These are phyloP conservation scores for Matsumyia berberina DNA, from an alignment of 2,888 invertebrate species.

Conservation along the genomic window DNA sequence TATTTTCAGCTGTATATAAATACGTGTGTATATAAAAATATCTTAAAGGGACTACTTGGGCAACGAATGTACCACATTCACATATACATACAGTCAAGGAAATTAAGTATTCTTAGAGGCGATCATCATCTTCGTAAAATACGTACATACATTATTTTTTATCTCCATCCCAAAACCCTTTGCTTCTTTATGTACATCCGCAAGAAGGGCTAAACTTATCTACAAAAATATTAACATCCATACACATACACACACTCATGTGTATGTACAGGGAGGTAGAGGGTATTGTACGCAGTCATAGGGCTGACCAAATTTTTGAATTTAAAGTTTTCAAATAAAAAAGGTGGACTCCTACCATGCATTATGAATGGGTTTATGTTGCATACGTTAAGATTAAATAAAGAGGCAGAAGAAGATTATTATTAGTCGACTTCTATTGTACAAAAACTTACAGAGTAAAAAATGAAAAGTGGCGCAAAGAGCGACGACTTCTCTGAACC, in stretches of 20 bases:
- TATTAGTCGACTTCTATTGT: background rate
- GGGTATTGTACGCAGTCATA: no score
- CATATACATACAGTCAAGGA: background rate
- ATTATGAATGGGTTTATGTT: background rate
- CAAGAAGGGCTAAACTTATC: background rate
- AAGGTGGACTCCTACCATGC: background rate
- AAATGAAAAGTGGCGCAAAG: no score
- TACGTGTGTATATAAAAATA: background rate
- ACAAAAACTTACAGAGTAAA: no score
- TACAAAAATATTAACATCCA: background rate
- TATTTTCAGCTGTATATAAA: background rate
- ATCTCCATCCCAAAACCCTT: constrained; percentile 7
- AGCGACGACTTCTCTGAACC: no score
- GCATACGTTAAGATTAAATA: background rate
- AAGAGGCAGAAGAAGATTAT: background rate
- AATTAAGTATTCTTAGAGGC: constrained; percentile 14
- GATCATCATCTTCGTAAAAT: constrained; percentile 18
- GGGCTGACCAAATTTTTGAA: background rate
- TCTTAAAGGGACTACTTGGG: constrained; percentile 10
- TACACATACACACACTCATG: background rate
- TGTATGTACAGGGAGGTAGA: background rate
- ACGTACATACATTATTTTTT: constrained; percentile 8
- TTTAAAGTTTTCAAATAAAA: background rate
- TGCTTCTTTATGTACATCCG: background rate
- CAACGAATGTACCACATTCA: background rate